These are phyloP conservation scores for Leptinotarsa defecta DNA, from an alignment of 1,140 invertebrate species.

Conservation along the genomic window DNA sequence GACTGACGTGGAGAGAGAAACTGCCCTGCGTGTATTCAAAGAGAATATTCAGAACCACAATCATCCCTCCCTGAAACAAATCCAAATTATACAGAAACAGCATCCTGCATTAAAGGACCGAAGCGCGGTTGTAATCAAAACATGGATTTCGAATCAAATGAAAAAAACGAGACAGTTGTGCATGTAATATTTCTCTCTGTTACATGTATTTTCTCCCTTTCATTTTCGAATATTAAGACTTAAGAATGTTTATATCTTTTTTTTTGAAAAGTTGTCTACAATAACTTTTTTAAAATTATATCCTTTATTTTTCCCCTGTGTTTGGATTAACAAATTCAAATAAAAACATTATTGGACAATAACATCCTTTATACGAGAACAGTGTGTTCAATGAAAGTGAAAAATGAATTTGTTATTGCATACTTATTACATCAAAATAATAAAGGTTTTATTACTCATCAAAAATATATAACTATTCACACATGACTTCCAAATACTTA, in stretches of 20 bases:
- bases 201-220: neutral
- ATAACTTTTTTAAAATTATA: neutral
- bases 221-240: neutral
- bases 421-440: no score
- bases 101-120: neutral
- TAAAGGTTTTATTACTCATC: no score
- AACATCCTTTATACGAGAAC: no score
- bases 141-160: neutral
- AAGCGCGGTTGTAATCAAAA: neutral
- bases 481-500: no score
- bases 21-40: neutral
- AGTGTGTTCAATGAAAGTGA: no score
- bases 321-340: neutral
- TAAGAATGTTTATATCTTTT: neutral
- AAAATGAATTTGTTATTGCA: no score
- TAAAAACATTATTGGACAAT: no score
- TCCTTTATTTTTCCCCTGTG: neutral
- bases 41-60: neutral
- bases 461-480: no score
- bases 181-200: neutral
- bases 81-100: neutral
- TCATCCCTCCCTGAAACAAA: neutral
- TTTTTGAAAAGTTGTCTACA: neutral
- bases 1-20: neutral
- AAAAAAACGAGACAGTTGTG: neutral